These are phyloP conservation scores for Graptemys geographica DNA, from an alignment of 2,797 vertebrate genomes.

Conservation along the genomic window DNA sequence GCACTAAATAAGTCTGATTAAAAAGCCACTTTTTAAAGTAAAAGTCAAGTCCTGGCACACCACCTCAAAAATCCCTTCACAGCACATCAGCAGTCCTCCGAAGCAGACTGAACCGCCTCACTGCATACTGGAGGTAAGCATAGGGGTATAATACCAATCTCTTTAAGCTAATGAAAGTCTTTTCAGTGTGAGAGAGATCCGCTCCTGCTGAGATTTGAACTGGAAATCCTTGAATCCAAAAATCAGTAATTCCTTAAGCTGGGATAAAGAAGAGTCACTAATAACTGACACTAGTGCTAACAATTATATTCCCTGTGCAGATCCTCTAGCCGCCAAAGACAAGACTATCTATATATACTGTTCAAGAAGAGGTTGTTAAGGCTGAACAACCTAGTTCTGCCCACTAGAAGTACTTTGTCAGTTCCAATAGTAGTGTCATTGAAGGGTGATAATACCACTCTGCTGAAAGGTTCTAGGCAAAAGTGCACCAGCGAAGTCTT, in stretches of 20 bases:
- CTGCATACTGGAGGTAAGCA: constrained; percentile 24
- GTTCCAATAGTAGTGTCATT: not conserved
- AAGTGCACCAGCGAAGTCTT: not conserved
- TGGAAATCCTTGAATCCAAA: rapidly evolving
- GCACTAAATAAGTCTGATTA: constrained; percentile 47
- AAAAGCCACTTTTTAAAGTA: constrained; percentile 59
- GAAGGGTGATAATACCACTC: rapidly evolving
- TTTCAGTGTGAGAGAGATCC: constrained; percentile 23
- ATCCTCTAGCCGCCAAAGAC: not conserved
- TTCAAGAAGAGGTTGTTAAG: not conserved
- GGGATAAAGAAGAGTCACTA: not conserved
- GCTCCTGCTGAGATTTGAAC: constrained; percentile 31
- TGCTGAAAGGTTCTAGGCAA: not conserved
- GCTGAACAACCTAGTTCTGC: not conserved
- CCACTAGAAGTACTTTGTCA: not conserved
- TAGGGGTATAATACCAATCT: constrained; percentile 10
- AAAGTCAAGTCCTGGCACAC: constrained; percentile 56
- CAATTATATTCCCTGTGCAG: not conserved
- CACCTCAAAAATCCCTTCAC: constrained; percentile 46
- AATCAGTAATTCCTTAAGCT: constrained; percentile 43
- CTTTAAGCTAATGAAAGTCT: constrained; percentile 50
- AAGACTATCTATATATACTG: not conserved
- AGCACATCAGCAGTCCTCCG: not conserved
- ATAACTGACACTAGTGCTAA: not conserved
- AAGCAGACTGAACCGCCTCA: constrained; percentile 41